A percentile compares a stretch with the other conserved stretches of the same genome.
Evolutionary conservation across 2,888 invertebrate species (phyloP).

Genomic region (Laspeyria flexula): DNA sequence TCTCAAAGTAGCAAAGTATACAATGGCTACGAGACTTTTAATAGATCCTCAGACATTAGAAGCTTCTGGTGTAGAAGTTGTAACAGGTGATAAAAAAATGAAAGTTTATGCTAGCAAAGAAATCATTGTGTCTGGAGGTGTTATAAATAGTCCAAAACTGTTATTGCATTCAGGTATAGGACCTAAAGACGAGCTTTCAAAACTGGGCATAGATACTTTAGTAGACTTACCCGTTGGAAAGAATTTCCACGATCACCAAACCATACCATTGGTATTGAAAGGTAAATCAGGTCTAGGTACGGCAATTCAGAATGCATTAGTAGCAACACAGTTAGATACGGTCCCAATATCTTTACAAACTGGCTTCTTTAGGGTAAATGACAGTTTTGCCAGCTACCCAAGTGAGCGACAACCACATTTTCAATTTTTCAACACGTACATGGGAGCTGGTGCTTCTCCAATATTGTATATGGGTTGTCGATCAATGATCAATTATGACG

Average conservation of each 20-base stretch:
- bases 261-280: conserved; percentile 54
- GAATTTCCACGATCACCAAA: conserved; percentile 71
- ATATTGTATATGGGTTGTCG: conserved; percentile 52
- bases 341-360: conserved; percentile 63
- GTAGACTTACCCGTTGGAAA: conserved; percentile 72
- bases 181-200: conserved; percentile 57
- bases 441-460: conserved; percentile 64
- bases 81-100: conserved; percentile 48
- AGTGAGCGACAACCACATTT: conserved; percentile 57
- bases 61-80: conserved; percentile 65
- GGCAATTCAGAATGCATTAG: conserved; percentile 62
- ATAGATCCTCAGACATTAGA: conserved; percentile 52
- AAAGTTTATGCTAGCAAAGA: conserved; percentile 62
- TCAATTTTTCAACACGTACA: conserved; percentile 66
- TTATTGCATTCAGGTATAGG: conserved; percentile 75
- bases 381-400: conserved; percentile 21
- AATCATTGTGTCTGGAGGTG: conserved; percentile 71
- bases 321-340: conserved; percentile 46
- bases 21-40: conserved; percentile 65
- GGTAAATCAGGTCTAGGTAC: conserved; percentile 58
- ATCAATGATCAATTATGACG: conserved; percentile 49
- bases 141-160: conserved; percentile 70
- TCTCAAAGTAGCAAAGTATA: conserved; percentile 63
- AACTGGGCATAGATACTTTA: conserved; percentile 55
- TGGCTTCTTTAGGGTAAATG: conserved; percentile 59